A percentile compares a stretch with the other conserved stretches of the same genome.
Conservation (phyloP, 2,888 invertebrate species). For the Subacronicta megacephala region DNA sequence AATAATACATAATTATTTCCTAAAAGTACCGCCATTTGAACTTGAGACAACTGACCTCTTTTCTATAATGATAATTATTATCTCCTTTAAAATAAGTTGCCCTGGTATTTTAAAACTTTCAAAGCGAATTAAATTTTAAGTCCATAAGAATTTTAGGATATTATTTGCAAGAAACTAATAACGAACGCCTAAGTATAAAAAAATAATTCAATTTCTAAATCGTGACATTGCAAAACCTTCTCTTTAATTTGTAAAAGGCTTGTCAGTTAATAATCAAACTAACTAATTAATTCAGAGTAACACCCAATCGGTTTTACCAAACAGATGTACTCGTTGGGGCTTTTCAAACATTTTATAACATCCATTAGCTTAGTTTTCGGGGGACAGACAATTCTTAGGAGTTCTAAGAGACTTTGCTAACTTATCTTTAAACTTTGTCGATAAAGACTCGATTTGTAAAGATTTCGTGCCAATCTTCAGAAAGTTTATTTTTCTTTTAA, state of each 20-base stretch:
- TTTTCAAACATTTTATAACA: conserved; percentile 53
- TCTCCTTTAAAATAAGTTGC: too few relatives aligned
- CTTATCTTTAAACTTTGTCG: conserved; percentile 36
- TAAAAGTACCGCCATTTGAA: too few relatives aligned
- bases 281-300: conserved; percentile 38
- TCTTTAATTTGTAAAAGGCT: conserved; percentile 17
- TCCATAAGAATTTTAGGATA: too few relatives aligned
- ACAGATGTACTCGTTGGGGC: conserved; percentile 37
- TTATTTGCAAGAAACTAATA: not conserved
- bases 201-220: conserved; percentile 3
- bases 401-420: conserved; percentile 23
- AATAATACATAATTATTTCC: too few relatives aligned
- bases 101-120: not conserved
- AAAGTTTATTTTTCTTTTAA: not conserved
- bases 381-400: conserved; percentile 31
- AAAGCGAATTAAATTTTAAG: not conserved
- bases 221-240: conserved; percentile 12
- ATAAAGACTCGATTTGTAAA: conserved; percentile 16
- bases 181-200: not conserved
- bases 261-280: conserved; percentile 32
- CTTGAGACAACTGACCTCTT: too few relatives aligned
- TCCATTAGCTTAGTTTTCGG: conserved; percentile 50
- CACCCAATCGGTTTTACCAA: conserved; percentile 37
- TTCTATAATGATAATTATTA: too few relatives aligned
- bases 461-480: conserved; percentile 4